A percentile compares a stretch with the other conserved stretches of the same genome.
Evolutionary conservation across 2,888 invertebrate species (phyloP).

Genomic region (Sarcophaga rosellei): DNA sequence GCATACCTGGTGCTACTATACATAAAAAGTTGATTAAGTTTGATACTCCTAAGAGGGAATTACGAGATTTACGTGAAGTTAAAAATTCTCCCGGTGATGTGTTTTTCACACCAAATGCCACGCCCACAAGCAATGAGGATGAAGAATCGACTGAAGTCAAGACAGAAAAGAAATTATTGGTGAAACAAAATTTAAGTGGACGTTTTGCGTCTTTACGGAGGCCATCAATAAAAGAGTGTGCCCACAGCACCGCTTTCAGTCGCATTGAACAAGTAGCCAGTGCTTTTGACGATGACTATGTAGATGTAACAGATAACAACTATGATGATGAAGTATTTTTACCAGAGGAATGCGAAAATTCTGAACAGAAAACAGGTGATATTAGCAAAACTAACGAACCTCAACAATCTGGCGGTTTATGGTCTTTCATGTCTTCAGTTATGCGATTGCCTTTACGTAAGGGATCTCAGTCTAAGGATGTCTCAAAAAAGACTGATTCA

Average conservation of each 20-base stretch:
- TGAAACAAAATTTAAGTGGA: slow-evolving; percentile 71
- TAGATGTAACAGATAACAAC: slow-evolving; percentile 47
- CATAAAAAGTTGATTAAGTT: slow-evolving; percentile 78
- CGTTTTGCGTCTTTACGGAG: slow-evolving; percentile 71
- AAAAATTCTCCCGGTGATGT: slow-evolving; percentile 61
- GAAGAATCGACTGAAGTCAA: not conserved
- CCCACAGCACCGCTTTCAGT: slow-evolving; percentile 64
- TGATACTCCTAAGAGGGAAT: slow-evolving; percentile 75
- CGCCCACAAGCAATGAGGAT: slow-evolving; percentile 56
- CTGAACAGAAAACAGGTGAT: slow-evolving; percentile 11
- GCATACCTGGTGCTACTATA: slow-evolving; percentile 74
- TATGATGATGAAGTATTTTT: slow-evolving; percentile 71
- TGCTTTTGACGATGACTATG: slow-evolving; percentile 31
- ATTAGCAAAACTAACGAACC: slow-evolving; percentile 35
- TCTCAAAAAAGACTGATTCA: slow-evolving; percentile 29
- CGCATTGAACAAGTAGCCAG: slow-evolving; percentile 70
- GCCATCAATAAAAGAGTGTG: slow-evolving; percentile 71
- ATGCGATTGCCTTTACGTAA: slow-evolving; percentile 75
- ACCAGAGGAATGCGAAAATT: slow-evolving; percentile 36
- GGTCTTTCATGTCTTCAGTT: slow-evolving; percentile 76
- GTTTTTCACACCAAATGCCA: slow-evolving; percentile 73
- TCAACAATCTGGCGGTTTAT: slow-evolving; percentile 53
- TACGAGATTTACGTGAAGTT: slow-evolving; percentile 20
- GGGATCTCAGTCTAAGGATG: slow-evolving; percentile 37
- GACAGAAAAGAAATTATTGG: slow-evolving; percentile 51